Evolutionary conservation across 2,797 vertebrate species (phyloP).

Genomic region (Coregonus suidteri): DNA sequence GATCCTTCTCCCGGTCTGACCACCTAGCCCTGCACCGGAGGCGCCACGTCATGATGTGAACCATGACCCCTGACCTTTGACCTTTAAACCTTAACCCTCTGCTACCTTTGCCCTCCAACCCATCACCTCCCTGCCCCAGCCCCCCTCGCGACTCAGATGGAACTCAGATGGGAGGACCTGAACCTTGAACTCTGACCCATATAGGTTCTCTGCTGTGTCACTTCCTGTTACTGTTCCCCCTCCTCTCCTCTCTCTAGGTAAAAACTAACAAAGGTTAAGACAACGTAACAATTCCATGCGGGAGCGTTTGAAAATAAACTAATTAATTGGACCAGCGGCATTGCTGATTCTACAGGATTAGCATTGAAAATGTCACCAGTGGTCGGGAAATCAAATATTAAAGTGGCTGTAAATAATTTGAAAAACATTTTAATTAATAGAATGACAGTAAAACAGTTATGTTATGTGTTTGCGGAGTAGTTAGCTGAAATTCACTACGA

Average conservation of each 20-base stretch:
- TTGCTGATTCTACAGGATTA: no score
- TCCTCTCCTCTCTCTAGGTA: not conserved
- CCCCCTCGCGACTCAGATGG: constrained; percentile 24
- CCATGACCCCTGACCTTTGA: not conserved
- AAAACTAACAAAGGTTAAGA: no score
- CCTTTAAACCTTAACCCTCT: not conserved
- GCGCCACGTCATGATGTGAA: constrained; percentile 93
- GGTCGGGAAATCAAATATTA: no score
- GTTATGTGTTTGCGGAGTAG: no score
- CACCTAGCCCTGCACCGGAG: constrained; percentile 94
- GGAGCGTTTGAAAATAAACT: no score
- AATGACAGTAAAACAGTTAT: no score
- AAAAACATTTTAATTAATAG: no score
- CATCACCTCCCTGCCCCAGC: constrained; percentile 41
- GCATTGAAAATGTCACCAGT: no score
- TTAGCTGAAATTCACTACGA: no score
- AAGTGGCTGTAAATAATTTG: no score
- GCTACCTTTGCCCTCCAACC: constrained; percentile 11
- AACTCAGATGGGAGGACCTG: not conserved
- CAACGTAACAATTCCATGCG: no score
- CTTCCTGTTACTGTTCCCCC: not conserved
- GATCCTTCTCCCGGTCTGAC: constrained; percentile 96
- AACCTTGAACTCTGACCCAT: not conserved
- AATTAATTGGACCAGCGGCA: no score
- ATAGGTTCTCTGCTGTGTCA: not conserved